Base-by-base conservation (phyloP, 2,797 vertebrate species). In the Adrianichthys oophorus region DNA sequence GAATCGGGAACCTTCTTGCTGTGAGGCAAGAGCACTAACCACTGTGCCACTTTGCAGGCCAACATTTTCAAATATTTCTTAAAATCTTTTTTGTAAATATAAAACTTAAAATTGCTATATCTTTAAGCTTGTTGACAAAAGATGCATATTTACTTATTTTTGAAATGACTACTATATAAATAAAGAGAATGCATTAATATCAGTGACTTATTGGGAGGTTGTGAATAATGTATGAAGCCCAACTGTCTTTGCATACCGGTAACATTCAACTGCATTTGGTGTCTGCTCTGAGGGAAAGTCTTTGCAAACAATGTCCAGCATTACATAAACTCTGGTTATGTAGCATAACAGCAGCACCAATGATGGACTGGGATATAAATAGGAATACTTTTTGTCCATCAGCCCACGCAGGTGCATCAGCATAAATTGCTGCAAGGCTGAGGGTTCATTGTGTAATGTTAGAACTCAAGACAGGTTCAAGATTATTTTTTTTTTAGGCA, bases 391-490 rank as follows among this genome's bases (percentile, higher is more conserved):
- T 80, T 76, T 63, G 71, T 79, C 66, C 56, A 32, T 2, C 65
- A 56, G 70, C 85, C 87, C 80, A 83, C 85, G 64, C 84, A 79
- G 84, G 85, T 80, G 75, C 82, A 77, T 79, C 68, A 57, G 72
- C 72, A 61, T 53, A 48, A 73, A 56, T 41, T 44, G 61, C 66
- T 74, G 72, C 52, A 59, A 52, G 76, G 63, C 68, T 48, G 26
- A 15, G 56, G 29, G 37, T 47, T 65, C 63, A 59, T 55, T 72
- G 74, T 59, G 18, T 56, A 60, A 66, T 55, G 70, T 55, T 50
- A 19, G 52, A 15, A 53, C 59, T 23, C n/a, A 53, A 16, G 63
- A 68, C 52, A 4, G 4, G 41, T 18, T 67, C 23, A 41, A 55
- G 48, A 18, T 58, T 37, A 0, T 8, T 3, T 37, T 37, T 12